Evolutionary conservation across 2,888 invertebrate species (phyloP).

Genomic region (Megaustenia siamemsis): DNA sequence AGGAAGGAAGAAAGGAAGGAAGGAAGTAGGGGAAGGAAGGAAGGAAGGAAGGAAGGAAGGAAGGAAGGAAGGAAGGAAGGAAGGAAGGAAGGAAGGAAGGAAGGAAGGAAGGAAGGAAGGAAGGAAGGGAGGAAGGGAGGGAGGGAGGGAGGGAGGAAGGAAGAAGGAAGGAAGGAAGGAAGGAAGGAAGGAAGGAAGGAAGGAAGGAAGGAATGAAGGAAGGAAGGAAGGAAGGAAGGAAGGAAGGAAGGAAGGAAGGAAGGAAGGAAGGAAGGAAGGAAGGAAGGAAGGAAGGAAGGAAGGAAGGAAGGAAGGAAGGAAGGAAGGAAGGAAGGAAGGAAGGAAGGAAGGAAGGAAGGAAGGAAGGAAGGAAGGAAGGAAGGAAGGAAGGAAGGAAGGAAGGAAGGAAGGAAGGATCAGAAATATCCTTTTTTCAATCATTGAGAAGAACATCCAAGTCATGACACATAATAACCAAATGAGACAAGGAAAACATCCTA

Average conservation of each 20-base stretch:
- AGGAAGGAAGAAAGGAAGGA: neutral
- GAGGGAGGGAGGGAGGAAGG: neutral
- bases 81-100: neutral
- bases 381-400: too few species aligned
- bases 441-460: too few species aligned
- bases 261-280: too few species aligned
- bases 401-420: too few species aligned
- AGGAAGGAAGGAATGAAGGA: neutral
- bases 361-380: too few species aligned
- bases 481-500: too few species aligned
- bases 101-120: neutral
- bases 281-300: too few species aligned
- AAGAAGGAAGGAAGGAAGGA: neutral
- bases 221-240: neutral
- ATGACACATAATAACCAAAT: too few species aligned
- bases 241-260: neutral
- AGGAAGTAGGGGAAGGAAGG: neutral
- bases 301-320: too few species aligned
- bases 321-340: too few species aligned
- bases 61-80: slow-evolving; percentile 6
- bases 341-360: too few species aligned
- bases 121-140: neutral
- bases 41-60: neutral
- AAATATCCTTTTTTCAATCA: too few species aligned
- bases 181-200: neutral